Percentiles rank a stretch among this genome's conserved stretches.
Evolutionary conservation across 2,113 vertebrate genomes (phyloP).

Genomic region (Zeus faber): DNA sequence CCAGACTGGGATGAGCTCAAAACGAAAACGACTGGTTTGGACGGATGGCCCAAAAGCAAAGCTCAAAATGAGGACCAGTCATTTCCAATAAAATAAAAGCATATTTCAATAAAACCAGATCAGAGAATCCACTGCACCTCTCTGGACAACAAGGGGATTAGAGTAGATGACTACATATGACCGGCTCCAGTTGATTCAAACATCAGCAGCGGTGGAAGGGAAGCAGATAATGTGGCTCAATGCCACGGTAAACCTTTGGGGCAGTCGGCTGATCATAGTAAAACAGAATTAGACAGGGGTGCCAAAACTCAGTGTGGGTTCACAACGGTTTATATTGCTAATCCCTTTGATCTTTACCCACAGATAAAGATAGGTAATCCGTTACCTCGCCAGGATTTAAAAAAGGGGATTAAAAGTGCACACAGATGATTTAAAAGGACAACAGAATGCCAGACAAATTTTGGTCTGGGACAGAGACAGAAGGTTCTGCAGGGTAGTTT

Average conservation of each 20-base stretch:
- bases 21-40: no score
- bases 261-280: slow-evolving; percentile 40
- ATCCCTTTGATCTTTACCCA: slow-evolving; percentile 64
- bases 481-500: slow-evolving; percentile 28
- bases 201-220: slow-evolving; percentile 19
- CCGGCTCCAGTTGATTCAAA: slow-evolving; percentile 25
- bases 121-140: slow-evolving; percentile 13
- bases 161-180: slow-evolving; percentile 25
- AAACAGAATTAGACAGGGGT: slow-evolving; percentile 53
- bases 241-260: slow-evolving; percentile 45
- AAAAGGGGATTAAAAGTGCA: slow-evolving; percentile 37
- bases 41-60: slow-evolving; percentile 5
- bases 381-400: slow-evolving; percentile 53
- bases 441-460: slow-evolving; percentile 19
- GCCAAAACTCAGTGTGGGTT: slow-evolving; percentile 50
- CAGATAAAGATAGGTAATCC: slow-evolving; percentile 60
- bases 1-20: no score
- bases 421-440: slow-evolving; percentile 41
- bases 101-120: slow-evolving; percentile 1
- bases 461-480: slow-evolving; percentile 8
- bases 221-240: slow-evolving; percentile 35
- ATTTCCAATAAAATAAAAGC: not conserved
- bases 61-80: slow-evolving; percentile 1
- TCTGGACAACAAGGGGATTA: slow-evolving; percentile 9
- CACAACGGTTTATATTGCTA: slow-evolving; percentile 62